These are phyloP conservation scores for Electrona antarctica DNA, from an alignment of 2,113 vertebrate species.

Conservation along the genomic window DNA sequence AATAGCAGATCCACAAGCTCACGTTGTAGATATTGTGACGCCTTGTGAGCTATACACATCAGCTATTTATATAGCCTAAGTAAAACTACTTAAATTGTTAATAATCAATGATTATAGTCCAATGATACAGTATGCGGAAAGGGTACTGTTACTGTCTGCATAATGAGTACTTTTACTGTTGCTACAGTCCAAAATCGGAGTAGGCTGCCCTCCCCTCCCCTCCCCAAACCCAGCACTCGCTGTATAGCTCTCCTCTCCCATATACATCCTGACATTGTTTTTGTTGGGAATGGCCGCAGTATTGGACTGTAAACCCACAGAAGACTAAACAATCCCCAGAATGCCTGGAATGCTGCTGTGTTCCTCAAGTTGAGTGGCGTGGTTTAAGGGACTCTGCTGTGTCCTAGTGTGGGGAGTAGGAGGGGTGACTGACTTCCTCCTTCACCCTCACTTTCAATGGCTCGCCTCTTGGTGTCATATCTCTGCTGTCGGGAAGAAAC, in stretches of 20 bases:
- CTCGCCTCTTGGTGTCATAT: background rate
- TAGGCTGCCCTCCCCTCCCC: too few relatives aligned
- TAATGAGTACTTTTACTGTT: background rate
- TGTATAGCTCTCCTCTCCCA: conserved; percentile 36
- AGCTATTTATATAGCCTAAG: too few relatives aligned
- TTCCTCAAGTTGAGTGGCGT: conserved; percentile 38
- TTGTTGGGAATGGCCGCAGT: conserved; percentile 43
- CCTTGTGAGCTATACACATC: too few relatives aligned
- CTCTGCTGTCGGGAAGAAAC: too few relatives aligned
- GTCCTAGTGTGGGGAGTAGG: too few relatives aligned
- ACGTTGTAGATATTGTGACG: too few relatives aligned
- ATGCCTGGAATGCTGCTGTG: conserved; percentile 62
- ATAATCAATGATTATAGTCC: too few relatives aligned
- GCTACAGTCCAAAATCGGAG: background rate
- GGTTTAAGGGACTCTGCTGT: conserved; percentile 36
- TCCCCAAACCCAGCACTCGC: background rate
- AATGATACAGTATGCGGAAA: too few relatives aligned
- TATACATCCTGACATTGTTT: conserved; percentile 47
- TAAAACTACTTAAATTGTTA: too few relatives aligned
- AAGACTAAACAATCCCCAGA: conserved; percentile 65
- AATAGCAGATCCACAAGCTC: too few relatives aligned
- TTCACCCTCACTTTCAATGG: conserved; percentile 18
- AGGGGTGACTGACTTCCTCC: conserved; percentile 17
- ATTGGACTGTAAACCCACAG: conserved; percentile 43
- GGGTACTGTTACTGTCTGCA: too few relatives aligned